Evolutionary conservation across 1,140 invertebrate genomes (phyloP).

Genomic region (Heliconius hewitsoni): DNA sequence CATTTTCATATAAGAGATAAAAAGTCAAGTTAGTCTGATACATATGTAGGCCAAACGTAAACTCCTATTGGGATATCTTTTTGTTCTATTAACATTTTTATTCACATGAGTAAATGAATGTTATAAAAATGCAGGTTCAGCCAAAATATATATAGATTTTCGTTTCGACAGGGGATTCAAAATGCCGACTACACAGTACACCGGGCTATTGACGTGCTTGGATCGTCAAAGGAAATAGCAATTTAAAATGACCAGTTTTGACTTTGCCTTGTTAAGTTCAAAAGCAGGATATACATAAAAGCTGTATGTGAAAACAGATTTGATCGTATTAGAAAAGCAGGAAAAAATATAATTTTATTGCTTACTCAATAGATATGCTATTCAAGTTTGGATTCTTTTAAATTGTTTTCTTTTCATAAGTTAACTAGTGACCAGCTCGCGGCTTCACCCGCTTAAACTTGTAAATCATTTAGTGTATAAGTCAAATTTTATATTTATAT

Average conservation of each 20-base stretch:
- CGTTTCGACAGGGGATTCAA: background rate
- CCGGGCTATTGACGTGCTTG: background rate
- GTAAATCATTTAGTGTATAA: too few species aligned
- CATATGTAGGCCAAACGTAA: background rate
- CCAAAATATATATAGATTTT: slow-evolving; percentile 3
- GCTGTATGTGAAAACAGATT: background rate
- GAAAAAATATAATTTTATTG: background rate
- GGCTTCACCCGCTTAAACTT: too few species aligned
- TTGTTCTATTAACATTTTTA: background rate
- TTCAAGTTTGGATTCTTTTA: background rate
- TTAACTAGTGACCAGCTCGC: too few species aligned
- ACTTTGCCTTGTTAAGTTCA: background rate
- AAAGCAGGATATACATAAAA: slow-evolving; percentile 1
- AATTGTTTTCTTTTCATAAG: too few species aligned
- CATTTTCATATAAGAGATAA: background rate
- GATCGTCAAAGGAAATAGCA: slow-evolving; percentile 9
- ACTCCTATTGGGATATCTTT: background rate
- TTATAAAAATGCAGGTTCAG: background rate
- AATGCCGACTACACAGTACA: background rate
- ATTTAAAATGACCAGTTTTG: slow-evolving; percentile 10
- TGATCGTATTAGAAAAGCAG: background rate
- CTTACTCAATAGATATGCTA: background rate
- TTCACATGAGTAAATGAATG: background rate
- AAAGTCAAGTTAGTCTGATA: background rate
- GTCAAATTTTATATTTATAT: too few species aligned